These are phyloP conservation scores for Holothuria glaberrima DNA, from an alignment of 35 echinoderm and acorn worm species.

Conservation along the genomic window DNA sequence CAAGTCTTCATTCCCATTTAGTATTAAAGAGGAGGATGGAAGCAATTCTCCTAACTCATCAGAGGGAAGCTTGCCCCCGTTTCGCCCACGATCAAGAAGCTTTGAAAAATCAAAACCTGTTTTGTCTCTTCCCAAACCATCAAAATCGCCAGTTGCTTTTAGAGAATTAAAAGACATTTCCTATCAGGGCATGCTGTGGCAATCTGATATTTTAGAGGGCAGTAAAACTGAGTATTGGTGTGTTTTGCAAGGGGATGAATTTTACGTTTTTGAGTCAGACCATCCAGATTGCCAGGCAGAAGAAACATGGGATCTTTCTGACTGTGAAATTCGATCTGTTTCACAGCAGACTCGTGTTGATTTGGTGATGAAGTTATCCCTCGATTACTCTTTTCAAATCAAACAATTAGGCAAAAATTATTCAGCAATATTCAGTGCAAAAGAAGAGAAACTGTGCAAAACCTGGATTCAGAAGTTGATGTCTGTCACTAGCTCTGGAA, in stretches of 20 bases:
- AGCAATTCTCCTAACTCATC: too few species aligned
- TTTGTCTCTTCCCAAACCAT: too few species aligned
- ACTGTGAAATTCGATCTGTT: background rate
- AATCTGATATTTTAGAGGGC: background rate
- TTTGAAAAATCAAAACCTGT: too few species aligned
- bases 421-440: constrained; percentile 14
- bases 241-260: background rate
- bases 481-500: background rate
- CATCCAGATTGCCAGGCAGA: background rate
- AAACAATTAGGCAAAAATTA: background rate
- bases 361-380: constrained; percentile 4
- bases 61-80: too few species aligned
- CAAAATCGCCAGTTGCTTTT: too few species aligned
- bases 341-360: background rate
- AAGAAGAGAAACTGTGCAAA: background rate
- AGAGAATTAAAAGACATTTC: too few species aligned
- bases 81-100: too few species aligned
- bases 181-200: constrained; percentile 3
- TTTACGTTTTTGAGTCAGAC: constrained; percentile 14
- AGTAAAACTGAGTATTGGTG: constrained; percentile 8
- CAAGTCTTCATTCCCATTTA: too few species aligned
- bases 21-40: too few species aligned
- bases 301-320: constrained; percentile 19
- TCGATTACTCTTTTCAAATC: constrained; percentile 31
- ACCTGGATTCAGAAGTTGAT: constrained; percentile 5